A percentile compares a stretch with the other conserved stretches of the same genome.
Conservation (phyloP, 2,113 vertebrate species). For the Phaetusa simplex region DNA sequence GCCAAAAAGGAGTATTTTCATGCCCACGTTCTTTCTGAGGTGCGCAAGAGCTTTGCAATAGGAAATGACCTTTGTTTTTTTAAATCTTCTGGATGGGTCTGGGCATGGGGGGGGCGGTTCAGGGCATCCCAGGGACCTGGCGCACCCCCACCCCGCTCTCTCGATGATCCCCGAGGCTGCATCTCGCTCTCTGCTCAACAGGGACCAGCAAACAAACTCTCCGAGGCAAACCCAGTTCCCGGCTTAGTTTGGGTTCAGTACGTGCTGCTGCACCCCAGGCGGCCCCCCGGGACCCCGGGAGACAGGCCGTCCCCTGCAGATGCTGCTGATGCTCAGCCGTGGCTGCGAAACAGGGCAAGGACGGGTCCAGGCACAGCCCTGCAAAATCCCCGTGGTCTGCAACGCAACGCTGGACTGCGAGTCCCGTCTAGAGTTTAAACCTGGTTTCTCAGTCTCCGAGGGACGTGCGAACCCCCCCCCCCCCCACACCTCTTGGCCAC, state of each 20-base stretch:
- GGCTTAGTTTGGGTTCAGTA: not conserved
- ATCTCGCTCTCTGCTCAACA: not conserved
- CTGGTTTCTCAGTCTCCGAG: not conserved
- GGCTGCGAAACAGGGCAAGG: not conserved
- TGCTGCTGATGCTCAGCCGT: not conserved
- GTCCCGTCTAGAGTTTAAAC: not conserved
- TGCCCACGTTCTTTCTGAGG: rapidly evolving
- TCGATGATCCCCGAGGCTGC: not conserved
- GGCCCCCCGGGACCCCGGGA: rapidly evolving
- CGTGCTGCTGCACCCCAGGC: not conserved
- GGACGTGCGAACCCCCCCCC: not conserved
- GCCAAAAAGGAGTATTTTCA: not conserved
- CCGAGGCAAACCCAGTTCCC: rapidly evolving
- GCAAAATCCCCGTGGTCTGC: not conserved
- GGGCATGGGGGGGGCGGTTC: not conserved
- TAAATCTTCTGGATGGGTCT: not conserved
- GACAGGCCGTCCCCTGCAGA: not conserved
- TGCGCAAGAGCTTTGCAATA: not conserved
- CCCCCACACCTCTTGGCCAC: not conserved
- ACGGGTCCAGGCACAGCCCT: not conserved
- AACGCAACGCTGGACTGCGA: rapidly evolving
- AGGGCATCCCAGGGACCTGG: not conserved
- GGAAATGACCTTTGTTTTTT: not conserved
- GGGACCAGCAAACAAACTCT: not conserved
- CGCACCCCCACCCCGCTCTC: not conserved